A percentile compares a stretch with the other conserved stretches of the same genome.
phyloP scores from a whole-genome alignment of 1,140 invertebrate genomes.

The Archivesica marissinica region DNA sequence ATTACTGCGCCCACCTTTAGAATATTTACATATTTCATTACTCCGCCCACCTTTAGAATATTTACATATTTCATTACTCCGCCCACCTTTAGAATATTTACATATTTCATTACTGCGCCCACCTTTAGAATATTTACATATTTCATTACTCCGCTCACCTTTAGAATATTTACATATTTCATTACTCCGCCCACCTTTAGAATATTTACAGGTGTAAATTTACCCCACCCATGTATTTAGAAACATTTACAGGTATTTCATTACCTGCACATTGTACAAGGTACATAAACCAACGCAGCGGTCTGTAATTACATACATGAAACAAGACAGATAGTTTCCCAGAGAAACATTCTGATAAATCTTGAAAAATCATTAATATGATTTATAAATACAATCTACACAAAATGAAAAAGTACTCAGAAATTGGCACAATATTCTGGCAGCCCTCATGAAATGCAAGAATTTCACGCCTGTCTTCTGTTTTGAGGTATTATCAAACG shows the following conservation, averaged over 20 bases:
- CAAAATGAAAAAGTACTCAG: conserved; percentile 33
- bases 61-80: too few relatives aligned
- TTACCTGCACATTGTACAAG: background rate
- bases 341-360: background rate
- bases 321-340: background rate
- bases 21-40: too few relatives aligned
- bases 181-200: too few relatives aligned
- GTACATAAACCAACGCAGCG: background rate
- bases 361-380: conserved; percentile 33
- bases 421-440: conserved; percentile 12
- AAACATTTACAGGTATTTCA: background rate
- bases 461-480: conserved; percentile 21
- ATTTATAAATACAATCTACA: conserved; percentile 28
- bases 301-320: background rate
- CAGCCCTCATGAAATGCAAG: conserved; percentile 12
- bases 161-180: too few relatives aligned
- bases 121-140: too few relatives aligned
- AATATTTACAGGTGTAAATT: too few relatives aligned
- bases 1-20: too few relatives aligned
- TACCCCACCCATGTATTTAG: too few relatives aligned
- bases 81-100: too few relatives aligned
- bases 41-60: too few relatives aligned
- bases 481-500: background rate
- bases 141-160: too few relatives aligned
- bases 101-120: too few relatives aligned